These are phyloP conservation scores for Microcebus ravelobensis DNA, from an alignment of 2,113 vertebrate species.

Conservation along the genomic window DNA sequence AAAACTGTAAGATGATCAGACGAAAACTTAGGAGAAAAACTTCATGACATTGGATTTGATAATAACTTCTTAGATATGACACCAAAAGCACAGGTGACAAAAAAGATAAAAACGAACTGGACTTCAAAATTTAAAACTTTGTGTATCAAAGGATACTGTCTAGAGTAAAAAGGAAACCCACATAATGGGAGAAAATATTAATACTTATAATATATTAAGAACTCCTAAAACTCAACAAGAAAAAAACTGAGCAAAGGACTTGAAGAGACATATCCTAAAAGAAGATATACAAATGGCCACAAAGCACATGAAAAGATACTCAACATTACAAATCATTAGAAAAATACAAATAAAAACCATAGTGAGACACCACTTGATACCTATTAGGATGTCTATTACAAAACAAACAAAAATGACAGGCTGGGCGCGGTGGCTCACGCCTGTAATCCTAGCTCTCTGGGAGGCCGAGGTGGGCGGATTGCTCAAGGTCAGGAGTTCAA, in stretches of 20 bases:
- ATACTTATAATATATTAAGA: background rate
- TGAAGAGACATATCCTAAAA: background rate
- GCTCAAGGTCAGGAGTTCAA: too few species aligned
- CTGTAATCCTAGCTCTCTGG: too few species aligned
- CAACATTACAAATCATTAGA: background rate
- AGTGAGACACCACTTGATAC: background rate
- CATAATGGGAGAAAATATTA: background rate
- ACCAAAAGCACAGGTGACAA: background rate
- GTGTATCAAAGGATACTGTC: background rate
- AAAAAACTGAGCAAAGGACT: background rate
- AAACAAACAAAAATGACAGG: background rate
- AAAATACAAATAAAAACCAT: conserved; percentile 18
- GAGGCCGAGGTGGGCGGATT: too few species aligned
- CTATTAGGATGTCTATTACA: background rate
- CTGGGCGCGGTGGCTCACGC: too few species aligned
- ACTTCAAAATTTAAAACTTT: background rate
- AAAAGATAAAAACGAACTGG: background rate
- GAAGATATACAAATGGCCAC: background rate
- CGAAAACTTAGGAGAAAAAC: background rate
- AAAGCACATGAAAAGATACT: background rate
- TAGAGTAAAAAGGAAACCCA: background rate
- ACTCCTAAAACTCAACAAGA: background rate
- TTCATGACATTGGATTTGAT: background rate
- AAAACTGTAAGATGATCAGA: background rate
- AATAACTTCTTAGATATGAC: background rate